Conservation (phyloP, 2,888 invertebrate genomes). For the Yponomeuta malinellus region DNA sequence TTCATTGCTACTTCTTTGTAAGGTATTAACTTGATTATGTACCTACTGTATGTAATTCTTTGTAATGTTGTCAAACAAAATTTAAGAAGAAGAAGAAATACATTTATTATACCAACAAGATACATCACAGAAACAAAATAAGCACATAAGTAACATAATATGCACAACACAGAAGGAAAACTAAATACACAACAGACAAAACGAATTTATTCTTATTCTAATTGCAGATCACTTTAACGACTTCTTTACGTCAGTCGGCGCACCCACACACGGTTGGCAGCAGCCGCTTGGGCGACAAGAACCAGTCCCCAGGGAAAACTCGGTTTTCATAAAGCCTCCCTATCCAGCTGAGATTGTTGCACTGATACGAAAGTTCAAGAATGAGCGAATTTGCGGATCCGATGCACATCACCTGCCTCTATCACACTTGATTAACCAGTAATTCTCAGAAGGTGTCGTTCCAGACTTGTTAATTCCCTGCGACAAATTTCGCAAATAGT, state of each 20-base stretch:
- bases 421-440: conserved; percentile 18
- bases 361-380: conserved; percentile 18
- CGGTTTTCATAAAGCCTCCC: conserved; percentile 4
- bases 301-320: conserved; percentile 9
- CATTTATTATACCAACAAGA: no score
- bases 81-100: no score
- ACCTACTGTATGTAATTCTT: no score
- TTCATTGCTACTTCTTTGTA: no score
- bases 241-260: background rate
- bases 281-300: background rate
- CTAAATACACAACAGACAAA: no score
- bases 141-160: no score
- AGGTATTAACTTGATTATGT: no score
- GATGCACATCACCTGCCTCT: conserved; percentile 19
- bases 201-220: no score
- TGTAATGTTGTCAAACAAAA: no score
- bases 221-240: background rate
- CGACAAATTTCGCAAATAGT: conserved; percentile 17
- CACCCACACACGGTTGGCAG: background rate
- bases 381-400: conserved; percentile 17
- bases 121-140: no score
- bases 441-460: conserved; percentile 17
- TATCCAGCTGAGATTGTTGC: background rate
- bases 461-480: conserved; percentile 20
- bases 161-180: no score